Conservation (phyloP, 2,797 vertebrate genomes). For the Lycodopsis pacificus region DNA sequence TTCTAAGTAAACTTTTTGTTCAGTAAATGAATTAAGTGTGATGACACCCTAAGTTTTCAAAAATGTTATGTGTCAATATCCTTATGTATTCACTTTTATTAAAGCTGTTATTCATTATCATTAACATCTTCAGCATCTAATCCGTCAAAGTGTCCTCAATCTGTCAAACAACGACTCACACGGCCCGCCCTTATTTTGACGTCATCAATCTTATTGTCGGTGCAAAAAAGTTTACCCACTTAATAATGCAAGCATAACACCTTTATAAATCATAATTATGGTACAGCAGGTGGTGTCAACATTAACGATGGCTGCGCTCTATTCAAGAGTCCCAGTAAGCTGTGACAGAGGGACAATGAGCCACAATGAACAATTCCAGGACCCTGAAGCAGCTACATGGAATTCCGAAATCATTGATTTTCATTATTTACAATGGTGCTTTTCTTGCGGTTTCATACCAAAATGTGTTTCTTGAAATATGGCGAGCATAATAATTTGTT, state of each 20-base stretch:
- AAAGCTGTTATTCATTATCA: constrained; percentile 14
- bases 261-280: background rate
- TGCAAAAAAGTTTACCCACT: background rate
- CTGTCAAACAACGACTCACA: constrained; percentile 27
- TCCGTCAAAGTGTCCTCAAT: constrained; percentile 39
- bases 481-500: background rate
- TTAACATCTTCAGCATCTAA: constrained; percentile 34
- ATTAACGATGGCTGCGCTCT: background rate
- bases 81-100: background rate
- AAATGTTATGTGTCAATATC: constrained; percentile 2
- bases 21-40: constrained; percentile 6
- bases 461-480: background rate
- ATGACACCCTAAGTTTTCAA: background rate
- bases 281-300: background rate
- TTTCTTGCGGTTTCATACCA: background rate
- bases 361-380: background rate
- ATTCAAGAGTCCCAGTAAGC: background rate
- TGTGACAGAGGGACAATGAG: background rate
- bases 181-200: constrained; percentile 2
- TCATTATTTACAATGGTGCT: background rate
- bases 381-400: background rate
- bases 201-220: constrained; percentile 13
- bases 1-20: background rate
- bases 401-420: background rate
- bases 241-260: constrained; percentile 6